A percentile compares a stretch with the other conserved stretches of the same genome.
These are phyloP conservation scores for Euplexia lucipara DNA, from an alignment of 2,888 invertebrate genomes.

Conservation along the genomic window DNA sequence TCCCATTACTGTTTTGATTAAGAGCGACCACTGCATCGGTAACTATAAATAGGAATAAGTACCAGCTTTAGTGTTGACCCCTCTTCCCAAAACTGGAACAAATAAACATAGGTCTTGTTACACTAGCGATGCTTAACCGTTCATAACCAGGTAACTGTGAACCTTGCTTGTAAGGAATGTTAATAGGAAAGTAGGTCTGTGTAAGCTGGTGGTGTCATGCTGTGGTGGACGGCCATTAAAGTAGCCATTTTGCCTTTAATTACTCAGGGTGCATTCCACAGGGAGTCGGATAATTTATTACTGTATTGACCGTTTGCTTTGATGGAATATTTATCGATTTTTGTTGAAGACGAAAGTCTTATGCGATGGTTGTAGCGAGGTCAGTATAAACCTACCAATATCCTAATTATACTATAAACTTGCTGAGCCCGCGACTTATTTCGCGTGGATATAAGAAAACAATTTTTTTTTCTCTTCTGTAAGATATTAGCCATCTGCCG, in stretches of 20 bases:
- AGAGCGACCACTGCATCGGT: slow-evolving; percentile 42
- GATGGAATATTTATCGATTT: slow-evolving; percentile 1
- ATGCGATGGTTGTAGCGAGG: too few species aligned
- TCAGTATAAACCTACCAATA: too few species aligned
- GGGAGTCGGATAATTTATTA: slow-evolving; percentile 55
- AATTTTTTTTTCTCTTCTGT: too few species aligned
- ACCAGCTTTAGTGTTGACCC: slow-evolving; percentile 24
- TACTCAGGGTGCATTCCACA: slow-evolving; percentile 60
- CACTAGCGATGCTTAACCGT: slow-evolving; percentile 2
- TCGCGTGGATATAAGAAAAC: too few species aligned
- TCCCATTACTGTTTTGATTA: slow-evolving; percentile 40
- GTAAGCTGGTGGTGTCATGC: slow-evolving; percentile 10
- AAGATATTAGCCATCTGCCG: too few species aligned
- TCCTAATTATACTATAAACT: too few species aligned
- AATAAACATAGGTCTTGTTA: slow-evolving; percentile 13
- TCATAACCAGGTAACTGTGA: neutral
- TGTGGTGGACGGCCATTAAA: slow-evolving; percentile 61
- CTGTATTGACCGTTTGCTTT: slow-evolving; percentile 31
- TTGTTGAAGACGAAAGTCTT: neutral
- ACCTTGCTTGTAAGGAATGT: neutral
- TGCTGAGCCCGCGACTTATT: too few species aligned
- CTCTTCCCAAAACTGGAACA: neutral
- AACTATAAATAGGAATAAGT: slow-evolving; percentile 20
- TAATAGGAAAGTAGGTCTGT: slow-evolving; percentile 4
- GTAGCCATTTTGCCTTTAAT: slow-evolving; percentile 63